Conservation (phyloP, 2,797 vertebrate genomes). For the Craterocephalus amniculus region DNA sequence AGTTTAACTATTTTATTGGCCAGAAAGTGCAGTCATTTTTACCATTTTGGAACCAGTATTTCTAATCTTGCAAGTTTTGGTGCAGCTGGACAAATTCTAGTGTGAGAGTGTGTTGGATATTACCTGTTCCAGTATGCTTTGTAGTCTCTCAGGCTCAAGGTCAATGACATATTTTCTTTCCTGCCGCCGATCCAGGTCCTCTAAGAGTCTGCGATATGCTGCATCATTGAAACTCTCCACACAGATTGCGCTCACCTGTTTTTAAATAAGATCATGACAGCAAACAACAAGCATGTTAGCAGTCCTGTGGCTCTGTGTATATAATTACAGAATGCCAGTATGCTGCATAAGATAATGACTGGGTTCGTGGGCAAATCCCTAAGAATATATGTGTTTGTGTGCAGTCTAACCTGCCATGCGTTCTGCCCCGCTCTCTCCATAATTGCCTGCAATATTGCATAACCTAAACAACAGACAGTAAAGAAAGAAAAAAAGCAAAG, state of each 20-base stretch:
- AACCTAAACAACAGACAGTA: slow-evolving; percentile 85
- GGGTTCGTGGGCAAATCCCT: slow-evolving; percentile 38
- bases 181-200: slow-evolving; percentile 94
- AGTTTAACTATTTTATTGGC: not conserved
- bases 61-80: not conserved
- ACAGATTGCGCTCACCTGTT: slow-evolving; percentile 90
- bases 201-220: slow-evolving; percentile 91
- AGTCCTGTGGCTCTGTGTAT: slow-evolving; percentile 3
- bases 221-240: slow-evolving; percentile 98
- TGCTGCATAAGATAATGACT: slow-evolving; percentile 2
- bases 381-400: slow-evolving; percentile 37
- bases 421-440: slow-evolving; percentile 98
- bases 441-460: slow-evolving; percentile 97
- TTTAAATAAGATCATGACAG: slow-evolving; percentile 17
- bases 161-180: slow-evolving; percentile 97
- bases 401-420: slow-evolving; percentile 91
- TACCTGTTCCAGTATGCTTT: slow-evolving; percentile 96
- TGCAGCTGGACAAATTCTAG: not conserved
- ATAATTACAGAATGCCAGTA: too few species aligned
- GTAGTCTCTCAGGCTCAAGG: slow-evolving; percentile 94
- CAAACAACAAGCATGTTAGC: slow-evolving; percentile 15
- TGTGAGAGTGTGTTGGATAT: slow-evolving; percentile 5
- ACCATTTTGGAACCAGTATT: not conserved
- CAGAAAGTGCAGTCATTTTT: not conserved
- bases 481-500: slow-evolving; percentile 15